Conservation (phyloP, 2,888 invertebrate species). For the Scaptomyza flava region DNA sequence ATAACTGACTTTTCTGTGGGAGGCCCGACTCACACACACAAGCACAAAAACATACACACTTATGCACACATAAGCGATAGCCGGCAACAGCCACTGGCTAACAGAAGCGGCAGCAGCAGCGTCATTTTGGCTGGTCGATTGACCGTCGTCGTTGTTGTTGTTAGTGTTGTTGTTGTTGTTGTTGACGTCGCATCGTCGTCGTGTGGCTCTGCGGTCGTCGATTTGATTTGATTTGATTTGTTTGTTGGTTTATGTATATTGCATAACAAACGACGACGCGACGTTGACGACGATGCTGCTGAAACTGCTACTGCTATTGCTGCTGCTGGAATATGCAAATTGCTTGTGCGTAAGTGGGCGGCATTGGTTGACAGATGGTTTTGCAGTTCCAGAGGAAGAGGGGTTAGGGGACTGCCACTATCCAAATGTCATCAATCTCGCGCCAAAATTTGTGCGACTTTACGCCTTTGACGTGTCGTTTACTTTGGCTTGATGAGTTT, state of each 20-base stretch:
- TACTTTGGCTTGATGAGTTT: slow-evolving; percentile 69
- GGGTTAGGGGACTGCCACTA: slow-evolving; percentile 22
- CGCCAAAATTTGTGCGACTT: slow-evolving; percentile 50
- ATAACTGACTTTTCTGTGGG: slow-evolving; percentile 42
- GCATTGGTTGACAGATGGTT: slow-evolving; percentile 26
- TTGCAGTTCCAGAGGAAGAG: background rate
- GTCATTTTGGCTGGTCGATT: slow-evolving; percentile 60
- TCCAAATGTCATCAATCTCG: slow-evolving; percentile 73
- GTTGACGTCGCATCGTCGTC: slow-evolving; percentile 10
- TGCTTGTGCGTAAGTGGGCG: slow-evolving; percentile 60
- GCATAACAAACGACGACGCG: slow-evolving; percentile 67
- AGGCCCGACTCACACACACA: slow-evolving; percentile 58
- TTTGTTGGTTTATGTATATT: slow-evolving; percentile 74
- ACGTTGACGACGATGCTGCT: slow-evolving; percentile 15
- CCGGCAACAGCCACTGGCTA: slow-evolving; percentile 33
- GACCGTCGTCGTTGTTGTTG: slow-evolving; percentile 34
- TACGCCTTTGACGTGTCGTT: slow-evolving; percentile 43
- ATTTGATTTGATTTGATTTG: slow-evolving; percentile 69
- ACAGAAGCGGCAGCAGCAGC: slow-evolving; percentile 21
- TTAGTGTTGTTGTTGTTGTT: slow-evolving; percentile 4
- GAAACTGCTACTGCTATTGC: background rate
- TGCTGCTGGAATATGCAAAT: slow-evolving; percentile 60
- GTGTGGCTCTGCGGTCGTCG: slow-evolving; percentile 37
- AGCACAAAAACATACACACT: background rate
- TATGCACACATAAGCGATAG: background rate